phyloP scores from a whole-genome alignment of 2,797 vertebrate genomes.

The Sebastes trivittatus region DNA sequence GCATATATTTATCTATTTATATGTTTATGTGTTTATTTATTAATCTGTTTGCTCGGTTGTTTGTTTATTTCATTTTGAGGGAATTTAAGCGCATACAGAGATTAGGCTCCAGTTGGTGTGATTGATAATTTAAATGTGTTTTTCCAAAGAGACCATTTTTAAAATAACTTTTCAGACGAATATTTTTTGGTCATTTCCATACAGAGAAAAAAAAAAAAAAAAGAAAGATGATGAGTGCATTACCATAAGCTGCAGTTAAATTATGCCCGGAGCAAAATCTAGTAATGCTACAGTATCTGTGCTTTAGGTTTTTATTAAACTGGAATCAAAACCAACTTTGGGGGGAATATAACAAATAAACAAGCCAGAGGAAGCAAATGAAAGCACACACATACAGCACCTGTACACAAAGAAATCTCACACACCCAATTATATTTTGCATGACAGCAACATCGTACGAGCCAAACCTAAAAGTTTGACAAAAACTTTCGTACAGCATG shows the following conservation, averaged over 20 bases:
- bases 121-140: conserved; percentile 50
- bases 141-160: conserved; percentile 2
- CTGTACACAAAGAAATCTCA: neutral
- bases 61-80: conserved; percentile 30
- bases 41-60: conserved; percentile 42
- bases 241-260: conserved; percentile 31
- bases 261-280: conserved; percentile 7
- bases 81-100: conserved; percentile 13
- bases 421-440: neutral
- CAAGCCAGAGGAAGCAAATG: neutral
- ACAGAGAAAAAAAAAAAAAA: neutral
- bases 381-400: neutral
- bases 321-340: conserved; percentile 30
- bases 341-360: neutral
- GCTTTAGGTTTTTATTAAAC: conserved; percentile 24
- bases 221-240: conserved; percentile 8
- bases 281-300: conserved; percentile 18
- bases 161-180: conserved; percentile 16
- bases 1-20: conserved; percentile 41
- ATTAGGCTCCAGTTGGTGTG: conserved; percentile 23
- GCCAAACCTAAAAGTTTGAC: neutral
- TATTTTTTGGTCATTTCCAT: conserved; percentile 37
- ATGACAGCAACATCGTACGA: neutral
- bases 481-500: neutral
- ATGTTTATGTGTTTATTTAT: conserved; percentile 47